These are phyloP conservation scores for Ptycholaimellus sp. DNA, from an alignment of 2,888 invertebrate genomes.

Conservation along the genomic window DNA sequence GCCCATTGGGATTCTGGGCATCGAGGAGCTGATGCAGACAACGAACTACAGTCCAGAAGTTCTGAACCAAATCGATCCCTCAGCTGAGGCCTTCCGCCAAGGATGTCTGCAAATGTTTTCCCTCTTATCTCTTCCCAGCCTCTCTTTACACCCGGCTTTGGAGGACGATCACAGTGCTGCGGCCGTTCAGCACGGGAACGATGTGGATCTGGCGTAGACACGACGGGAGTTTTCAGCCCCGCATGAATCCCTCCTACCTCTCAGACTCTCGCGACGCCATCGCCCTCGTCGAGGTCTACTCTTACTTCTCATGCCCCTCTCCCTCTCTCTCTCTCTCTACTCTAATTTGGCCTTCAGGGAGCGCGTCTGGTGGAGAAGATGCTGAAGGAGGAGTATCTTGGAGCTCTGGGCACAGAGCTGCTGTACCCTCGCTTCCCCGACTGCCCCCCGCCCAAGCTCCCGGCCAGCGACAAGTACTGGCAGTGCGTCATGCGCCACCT, in stretches of 20 bases:
- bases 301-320: too few species aligned
- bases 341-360: slow-evolving; percentile 5
- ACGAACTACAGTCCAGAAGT: too few species aligned
- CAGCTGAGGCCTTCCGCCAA: too few species aligned
- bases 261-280: slow-evolving; percentile 5
- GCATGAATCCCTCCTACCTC: slow-evolving; percentile 7
- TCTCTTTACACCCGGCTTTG: slow-evolving; percentile 4
- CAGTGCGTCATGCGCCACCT: slow-evolving; percentile 4
- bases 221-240: slow-evolving; percentile 5
- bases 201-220: slow-evolving; percentile 7
- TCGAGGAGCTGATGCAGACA: too few species aligned
- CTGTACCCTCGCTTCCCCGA: slow-evolving; percentile 4
- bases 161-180: slow-evolving; percentile 6
- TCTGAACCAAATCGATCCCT: too few species aligned
- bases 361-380: slow-evolving; percentile 6
- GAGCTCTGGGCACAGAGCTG: slow-evolving; percentile 4
- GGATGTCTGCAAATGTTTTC: too few species aligned
- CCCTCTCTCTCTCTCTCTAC: too few species aligned
- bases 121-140: too few species aligned
- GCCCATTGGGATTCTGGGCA: too few species aligned
- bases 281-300: slow-evolving; percentile 4
- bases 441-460: slow-evolving; percentile 3
- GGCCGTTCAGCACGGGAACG: slow-evolving; percentile 7
- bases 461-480: slow-evolving; percentile 5
- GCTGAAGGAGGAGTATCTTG: slow-evolving; percentile 5